Evolutionary conservation across 1,140 invertebrate species (phyloP).

Genomic region (Drosophila hydei): DNA sequence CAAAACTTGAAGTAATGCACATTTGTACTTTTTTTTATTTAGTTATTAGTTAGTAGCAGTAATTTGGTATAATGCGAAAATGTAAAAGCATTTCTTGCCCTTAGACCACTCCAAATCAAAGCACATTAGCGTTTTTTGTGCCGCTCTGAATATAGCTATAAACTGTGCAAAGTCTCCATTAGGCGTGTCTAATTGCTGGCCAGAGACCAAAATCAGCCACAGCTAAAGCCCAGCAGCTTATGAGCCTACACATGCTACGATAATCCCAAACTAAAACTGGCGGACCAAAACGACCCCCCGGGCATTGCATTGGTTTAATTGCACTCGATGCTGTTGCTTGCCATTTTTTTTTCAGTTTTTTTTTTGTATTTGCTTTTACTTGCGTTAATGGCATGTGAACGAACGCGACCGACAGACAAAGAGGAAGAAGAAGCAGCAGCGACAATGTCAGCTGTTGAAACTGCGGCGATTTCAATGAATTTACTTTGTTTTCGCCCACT

Average conservation of each 20-base stretch:
- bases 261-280: constrained; percentile 6
- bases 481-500: constrained; percentile 31
- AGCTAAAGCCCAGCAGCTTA: constrained; percentile 1
- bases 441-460: constrained; percentile 14
- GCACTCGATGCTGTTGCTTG: constrained; percentile 39
- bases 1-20: no score
- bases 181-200: constrained; percentile 28
- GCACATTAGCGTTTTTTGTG: background rate
- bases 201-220: background rate
- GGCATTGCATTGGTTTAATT: constrained; percentile 70
- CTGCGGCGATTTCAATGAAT: constrained; percentile 47
- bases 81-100: background rate
- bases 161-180: constrained; percentile 6
- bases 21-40: no score
- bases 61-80: background rate
- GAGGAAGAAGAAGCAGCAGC: constrained; percentile 16
- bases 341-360: constrained; percentile 15
- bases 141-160: constrained; percentile 13
- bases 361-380: constrained; percentile 37
- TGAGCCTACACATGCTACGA: constrained; percentile 3
- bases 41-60: no score
- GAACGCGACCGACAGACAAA: constrained; percentile 30
- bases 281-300: constrained; percentile 54
- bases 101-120: background rate
- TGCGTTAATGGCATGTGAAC: constrained; percentile 61